Conservation (phyloP, 2,797 vertebrate species). For the Gallinago nigripennis region DNA sequence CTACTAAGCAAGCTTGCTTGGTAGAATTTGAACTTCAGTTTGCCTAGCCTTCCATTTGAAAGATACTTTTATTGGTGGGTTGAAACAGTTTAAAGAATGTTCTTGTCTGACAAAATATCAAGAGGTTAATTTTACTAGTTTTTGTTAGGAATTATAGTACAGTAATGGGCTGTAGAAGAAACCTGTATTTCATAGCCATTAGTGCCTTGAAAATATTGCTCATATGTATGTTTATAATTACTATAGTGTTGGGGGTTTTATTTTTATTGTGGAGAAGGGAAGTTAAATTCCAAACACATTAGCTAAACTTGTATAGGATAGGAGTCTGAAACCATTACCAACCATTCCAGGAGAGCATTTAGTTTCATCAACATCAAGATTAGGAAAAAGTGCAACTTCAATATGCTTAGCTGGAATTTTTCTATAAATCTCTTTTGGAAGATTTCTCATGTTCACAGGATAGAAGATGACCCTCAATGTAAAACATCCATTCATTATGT, state of each 20-base stretch:
- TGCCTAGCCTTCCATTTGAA: background rate
- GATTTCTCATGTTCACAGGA: background rate
- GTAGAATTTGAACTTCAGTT: background rate
- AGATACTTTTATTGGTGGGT: background rate
- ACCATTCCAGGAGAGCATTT: background rate
- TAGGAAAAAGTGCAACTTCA: background rate
- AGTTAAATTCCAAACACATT: background rate
- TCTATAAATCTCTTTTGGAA: background rate
- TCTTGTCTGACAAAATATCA: background rate
- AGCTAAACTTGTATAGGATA: background rate
- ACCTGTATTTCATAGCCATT: background rate
- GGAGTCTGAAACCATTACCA: background rate
- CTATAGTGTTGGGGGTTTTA: rapidly evolving
- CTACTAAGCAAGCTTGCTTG: background rate
- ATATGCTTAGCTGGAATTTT: background rate
- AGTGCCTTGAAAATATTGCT: background rate
- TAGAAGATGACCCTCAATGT: background rate
- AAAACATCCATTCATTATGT: background rate
- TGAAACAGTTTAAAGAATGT: background rate
- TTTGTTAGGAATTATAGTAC: background rate
- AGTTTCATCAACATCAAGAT: background rate
- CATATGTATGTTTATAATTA: background rate
- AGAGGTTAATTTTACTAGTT: background rate
- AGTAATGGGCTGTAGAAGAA: background rate
- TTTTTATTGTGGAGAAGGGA: background rate